phyloP scores from a whole-genome alignment of 1,140 invertebrate species.

The Hylaeus volcanicus region DNA sequence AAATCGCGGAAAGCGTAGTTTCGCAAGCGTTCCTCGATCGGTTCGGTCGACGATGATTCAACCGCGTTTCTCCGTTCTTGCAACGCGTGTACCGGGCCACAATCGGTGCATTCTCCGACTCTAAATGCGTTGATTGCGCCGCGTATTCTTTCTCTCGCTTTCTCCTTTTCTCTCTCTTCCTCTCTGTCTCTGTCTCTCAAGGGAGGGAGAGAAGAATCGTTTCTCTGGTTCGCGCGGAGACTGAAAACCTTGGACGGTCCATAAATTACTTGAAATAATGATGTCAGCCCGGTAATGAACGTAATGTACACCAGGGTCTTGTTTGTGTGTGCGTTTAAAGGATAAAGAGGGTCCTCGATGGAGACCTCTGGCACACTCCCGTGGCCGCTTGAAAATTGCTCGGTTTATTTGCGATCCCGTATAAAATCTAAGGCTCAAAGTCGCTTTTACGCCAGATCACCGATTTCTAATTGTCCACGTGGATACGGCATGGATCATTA shows the following conservation, averaged over 20 bases:
- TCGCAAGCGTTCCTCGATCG: slow-evolving; percentile 45
- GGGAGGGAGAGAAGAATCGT: slow-evolving; percentile 2
- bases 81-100: slow-evolving; percentile 39
- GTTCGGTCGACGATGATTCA: slow-evolving; percentile 57
- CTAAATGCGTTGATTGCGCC: slow-evolving; percentile 50
- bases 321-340: slow-evolving; percentile 3
- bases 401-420: slow-evolving; percentile 52
- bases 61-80: slow-evolving; percentile 52
- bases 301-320: slow-evolving; percentile 55
- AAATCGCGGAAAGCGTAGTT: slow-evolving; percentile 46
- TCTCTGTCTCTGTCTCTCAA: neutral
- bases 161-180: neutral
- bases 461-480: slow-evolving; percentile 45
- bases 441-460: slow-evolving; percentile 2
- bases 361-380: neutral
- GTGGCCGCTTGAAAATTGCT: slow-evolving; percentile 23
- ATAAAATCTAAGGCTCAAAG: slow-evolving; percentile 35
- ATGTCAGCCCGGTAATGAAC: slow-evolving; percentile 63
- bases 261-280: slow-evolving; percentile 68
- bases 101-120: slow-evolving; percentile 52
- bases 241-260: slow-evolving; percentile 45
- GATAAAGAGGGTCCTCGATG: slow-evolving; percentile 28
- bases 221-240: slow-evolving; percentile 18
- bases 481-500: neutral
- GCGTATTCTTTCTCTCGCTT: neutral